phyloP scores from a whole-genome alignment of 2,113 vertebrate species.

The Thymallus thymallus region DNA sequence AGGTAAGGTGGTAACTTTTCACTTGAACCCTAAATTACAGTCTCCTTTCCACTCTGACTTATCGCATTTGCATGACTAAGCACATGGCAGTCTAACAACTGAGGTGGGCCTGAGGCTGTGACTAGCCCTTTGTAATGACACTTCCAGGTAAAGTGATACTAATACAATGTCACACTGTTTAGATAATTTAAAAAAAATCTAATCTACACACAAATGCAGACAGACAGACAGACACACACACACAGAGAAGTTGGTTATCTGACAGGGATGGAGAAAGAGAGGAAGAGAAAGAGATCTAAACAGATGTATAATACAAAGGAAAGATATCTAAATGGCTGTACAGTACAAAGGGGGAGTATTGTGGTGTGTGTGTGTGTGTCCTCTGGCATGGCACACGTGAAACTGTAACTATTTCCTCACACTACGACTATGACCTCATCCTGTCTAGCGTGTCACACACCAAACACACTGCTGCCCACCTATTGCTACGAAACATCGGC shows the following conservation, averaged over 20 bases:
- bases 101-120: neutral
- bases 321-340: conserved; percentile 21
- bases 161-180: too few relatives aligned
- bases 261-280: conserved; percentile 26
- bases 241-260: conserved; percentile 25
- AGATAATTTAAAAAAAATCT: too few relatives aligned
- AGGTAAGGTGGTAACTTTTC: conserved; percentile 1
- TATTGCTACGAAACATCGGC: neutral
- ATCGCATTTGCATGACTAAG: conserved; percentile 5
- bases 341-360: conserved; percentile 11
- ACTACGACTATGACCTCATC: conserved; percentile 56
- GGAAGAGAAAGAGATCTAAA: neutral
- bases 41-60: neutral
- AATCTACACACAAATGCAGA: neutral
- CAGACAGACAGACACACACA: conserved; percentile 14
- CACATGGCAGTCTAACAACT: conserved; percentile 13
- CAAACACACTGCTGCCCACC: conserved; percentile 26
- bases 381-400: conserved; percentile 35
- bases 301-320: too few relatives aligned
- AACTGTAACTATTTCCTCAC: conserved; percentile 52
- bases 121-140: conserved; percentile 21
- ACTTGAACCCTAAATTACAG: conserved; percentile 1
- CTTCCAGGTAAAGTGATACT: conserved; percentile 35
- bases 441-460: conserved; percentile 15
- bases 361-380: conserved; percentile 52